Base-by-base conservation (phyloP, 2,113 vertebrate genomes). In the Tachysurus fulvidraco region DNA sequence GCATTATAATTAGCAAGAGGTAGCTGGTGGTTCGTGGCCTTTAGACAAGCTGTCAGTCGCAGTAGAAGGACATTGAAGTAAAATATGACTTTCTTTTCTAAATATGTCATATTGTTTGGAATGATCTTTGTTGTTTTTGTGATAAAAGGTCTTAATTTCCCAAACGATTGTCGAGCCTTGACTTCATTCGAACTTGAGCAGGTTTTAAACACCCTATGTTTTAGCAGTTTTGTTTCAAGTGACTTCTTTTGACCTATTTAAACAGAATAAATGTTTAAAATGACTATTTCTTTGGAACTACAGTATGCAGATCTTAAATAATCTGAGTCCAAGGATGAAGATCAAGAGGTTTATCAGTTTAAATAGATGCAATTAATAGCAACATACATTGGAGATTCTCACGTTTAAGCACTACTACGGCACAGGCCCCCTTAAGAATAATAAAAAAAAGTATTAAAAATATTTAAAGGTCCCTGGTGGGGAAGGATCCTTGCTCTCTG, bases 1-100 rank as follows among this genome's bases (percentile, higher is more conserved):
- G n/a, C 44, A 21, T 50, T 85, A 85, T 85, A 65, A 78, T 85
- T 85, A 85, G 84, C 25, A 52, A 25, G 19, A 73, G 73, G 21
- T 28, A 23, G 30, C 19, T 50, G 28, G 52, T 28, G 50, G 14
- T 54, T 80, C 2, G n/a, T 50, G 59, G 57, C 44, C 23, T 2
- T 28, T 57, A 52, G 50, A 41, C 28, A 64, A 36, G 23, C 41
- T 85, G 57, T 52, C 44, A 13, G 30, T 25, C 10, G 1, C 23
- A 81, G 19, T 25, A 77, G 19, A 77, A 52, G 41, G 83, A 62
- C 21, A 60, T 55, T 83, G 1, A 19, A 28, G 17, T 83, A 17
- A 74, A 65, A 8, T 25, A 62, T 19, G 41, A 62, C 71, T 23
- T 76, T 8, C 41, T 62, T 62, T 7, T 16, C 25, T 23, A 69